Evolutionary conservation across 2,113 vertebrate species (phyloP).

Genomic region (Tricholaema leucomelas): DNA sequence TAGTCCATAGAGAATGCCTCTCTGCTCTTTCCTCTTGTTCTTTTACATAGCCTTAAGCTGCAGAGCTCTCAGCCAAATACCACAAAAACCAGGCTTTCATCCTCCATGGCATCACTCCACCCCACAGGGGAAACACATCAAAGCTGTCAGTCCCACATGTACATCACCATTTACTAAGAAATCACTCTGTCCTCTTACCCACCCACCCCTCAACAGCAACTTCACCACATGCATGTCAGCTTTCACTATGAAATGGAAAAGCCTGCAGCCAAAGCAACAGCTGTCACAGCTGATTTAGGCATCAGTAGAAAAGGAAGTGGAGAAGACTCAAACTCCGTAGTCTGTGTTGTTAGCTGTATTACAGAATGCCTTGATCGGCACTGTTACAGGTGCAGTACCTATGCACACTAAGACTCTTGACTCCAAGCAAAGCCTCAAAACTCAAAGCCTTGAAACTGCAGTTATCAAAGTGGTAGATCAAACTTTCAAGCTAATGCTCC

Average conservation of each 20-base stretch:
- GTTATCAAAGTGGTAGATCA: neutral
- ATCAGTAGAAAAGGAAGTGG: neutral
- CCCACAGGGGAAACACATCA: constrained; percentile 2
- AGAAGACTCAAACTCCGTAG: neutral
- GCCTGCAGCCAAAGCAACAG: neutral
- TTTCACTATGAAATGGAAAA: neutral
- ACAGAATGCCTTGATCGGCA: neutral
- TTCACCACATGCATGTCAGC: neutral
- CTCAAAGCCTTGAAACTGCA: neutral
- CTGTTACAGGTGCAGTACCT: neutral
- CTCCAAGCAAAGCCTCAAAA: neutral
- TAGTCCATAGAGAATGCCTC: neutral
- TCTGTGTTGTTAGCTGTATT: neutral
- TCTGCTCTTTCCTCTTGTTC: neutral
- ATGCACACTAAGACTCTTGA: neutral
- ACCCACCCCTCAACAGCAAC: neutral
- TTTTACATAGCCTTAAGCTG: neutral
- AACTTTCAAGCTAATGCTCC: neutral
- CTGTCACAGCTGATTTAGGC: neutral
- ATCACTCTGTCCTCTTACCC: neutral
- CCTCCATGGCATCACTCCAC: neutral
- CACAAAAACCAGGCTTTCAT: constrained; percentile 2
- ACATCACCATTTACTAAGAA: neutral
- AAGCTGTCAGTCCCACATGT: neutral
- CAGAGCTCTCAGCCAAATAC: neutral